phyloP scores from a whole-genome alignment of 2,797 vertebrate species.

The Caiman crocodilus region DNA sequence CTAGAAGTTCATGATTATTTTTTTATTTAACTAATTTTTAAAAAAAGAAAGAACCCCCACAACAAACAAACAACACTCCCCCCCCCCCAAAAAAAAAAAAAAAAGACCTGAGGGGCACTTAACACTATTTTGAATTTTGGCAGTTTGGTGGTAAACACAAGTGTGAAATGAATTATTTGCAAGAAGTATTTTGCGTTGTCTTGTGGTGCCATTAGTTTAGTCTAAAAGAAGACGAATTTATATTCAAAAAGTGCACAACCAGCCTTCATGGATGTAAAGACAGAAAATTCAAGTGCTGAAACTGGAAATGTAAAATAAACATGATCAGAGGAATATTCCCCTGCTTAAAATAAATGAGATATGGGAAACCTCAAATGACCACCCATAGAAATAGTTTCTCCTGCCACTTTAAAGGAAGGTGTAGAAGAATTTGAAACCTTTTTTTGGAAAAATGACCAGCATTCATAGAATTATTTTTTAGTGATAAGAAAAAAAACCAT shows the following conservation, averaged over 20 bases:
- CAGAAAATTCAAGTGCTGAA: conserved; percentile 3
- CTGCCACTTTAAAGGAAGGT: background rate
- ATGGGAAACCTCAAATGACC: conserved; percentile 29
- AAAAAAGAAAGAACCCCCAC: background rate
- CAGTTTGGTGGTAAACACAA: background rate
- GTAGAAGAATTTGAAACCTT: background rate
- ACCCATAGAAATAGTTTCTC: conserved; percentile 31
- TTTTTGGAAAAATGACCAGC: background rate
- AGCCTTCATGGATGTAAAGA: conserved; percentile 54
- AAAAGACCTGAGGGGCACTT: background rate
- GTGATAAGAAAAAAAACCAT: background rate
- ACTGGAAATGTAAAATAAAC: conserved; percentile 48
- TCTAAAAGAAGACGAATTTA: background rate
- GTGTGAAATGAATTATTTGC: background rate
- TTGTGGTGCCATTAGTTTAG: background rate
- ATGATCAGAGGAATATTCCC: background rate
- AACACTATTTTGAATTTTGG: background rate
- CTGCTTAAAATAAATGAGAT: conserved; percentile 39
- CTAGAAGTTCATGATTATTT: background rate
- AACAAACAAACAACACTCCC: no score
- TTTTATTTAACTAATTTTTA: background rate
- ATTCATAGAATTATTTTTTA: background rate
- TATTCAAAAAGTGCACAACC: background rate
- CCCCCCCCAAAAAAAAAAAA: no score
- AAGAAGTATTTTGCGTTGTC: no score